Base-by-base conservation (phyloP, 2,888 invertebrate genomes). In the Carterocephalus palaemon region DNA sequence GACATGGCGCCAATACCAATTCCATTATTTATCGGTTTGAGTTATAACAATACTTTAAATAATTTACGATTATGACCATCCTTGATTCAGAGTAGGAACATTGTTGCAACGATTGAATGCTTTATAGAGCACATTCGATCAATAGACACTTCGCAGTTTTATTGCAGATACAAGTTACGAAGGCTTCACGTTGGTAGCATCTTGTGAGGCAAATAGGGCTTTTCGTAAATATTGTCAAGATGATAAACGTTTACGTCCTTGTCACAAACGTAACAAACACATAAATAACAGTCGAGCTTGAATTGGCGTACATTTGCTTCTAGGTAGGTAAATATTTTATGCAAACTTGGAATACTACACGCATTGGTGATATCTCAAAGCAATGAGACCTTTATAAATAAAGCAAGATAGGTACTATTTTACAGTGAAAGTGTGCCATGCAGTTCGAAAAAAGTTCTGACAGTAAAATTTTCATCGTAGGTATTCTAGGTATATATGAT, bases 121-220 rank as follows among this genome's bases (percentile, higher is more conserved):
- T 72, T 72, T 70, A 72, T 75, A 70, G 72, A 72, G 57, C 64
- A 60, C 49, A 60, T 60, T 56, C 56, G 50, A 48, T 64, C 67
- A 64, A 68, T 70, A 67, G 69, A 65, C 71, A 68, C 70, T 73
- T 73, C 65, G 62, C 19, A 67, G 59, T 64, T 75, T 75, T 72
- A 75, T 74, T 71, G 62, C 48, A 33, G 31, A 19, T 54, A 48
- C 62, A 53, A 64, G 62, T 66, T 63, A 67, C 46, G 46, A 47
- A 46, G 29, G 39, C 34, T 15, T 13, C 13, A n/a, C n/a, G 15
- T 7, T 15, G n/a, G 20, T 8, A 7, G 32, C 23, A 19, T 32
- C 3, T 28, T 17, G 19, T 15, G 23, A 17, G 6, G 31, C 20
- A 33, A 28, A 34, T 29, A 39, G 12, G 16, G 26, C 7, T 26